Percentiles rank a stretch among this genome's conserved stretches.
phyloP scores from a whole-genome alignment of 2,797 vertebrate genomes.

The Poecilia velifera region DNA sequence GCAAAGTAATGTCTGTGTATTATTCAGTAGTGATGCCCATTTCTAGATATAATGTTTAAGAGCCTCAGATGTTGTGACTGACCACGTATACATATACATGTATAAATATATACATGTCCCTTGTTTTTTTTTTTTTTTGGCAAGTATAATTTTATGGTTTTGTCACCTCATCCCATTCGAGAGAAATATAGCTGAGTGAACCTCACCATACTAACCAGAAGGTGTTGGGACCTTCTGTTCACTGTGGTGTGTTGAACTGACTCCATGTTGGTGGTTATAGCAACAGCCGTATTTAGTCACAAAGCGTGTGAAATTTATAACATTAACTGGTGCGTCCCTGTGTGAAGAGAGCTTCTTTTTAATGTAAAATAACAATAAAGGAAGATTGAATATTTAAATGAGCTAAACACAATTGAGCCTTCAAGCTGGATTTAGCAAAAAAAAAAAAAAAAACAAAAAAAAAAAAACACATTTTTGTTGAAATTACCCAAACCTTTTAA shows the following conservation, averaged over 20 bases:
- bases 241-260: neutral
- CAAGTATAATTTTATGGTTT: neutral
- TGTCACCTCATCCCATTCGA: neutral
- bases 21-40: neutral
- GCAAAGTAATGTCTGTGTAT: neutral
- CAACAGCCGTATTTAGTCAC: neutral
- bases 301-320: neutral
- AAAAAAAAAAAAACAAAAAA: too few species aligned
- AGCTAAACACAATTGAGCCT: neutral
- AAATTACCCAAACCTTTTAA: neutral
- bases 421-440: neutral
- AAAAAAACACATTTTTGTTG: neutral
- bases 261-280: neutral
- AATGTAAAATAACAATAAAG: neutral
- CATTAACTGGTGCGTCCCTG: neutral
- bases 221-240: neutral
- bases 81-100: neutral
- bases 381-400: neutral
- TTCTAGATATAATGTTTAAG: neutral
- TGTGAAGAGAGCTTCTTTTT: neutral
- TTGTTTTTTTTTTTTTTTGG: neutral
- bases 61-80: neutral
- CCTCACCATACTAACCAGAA: neutral
- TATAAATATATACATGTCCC: too few species aligned
- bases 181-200: neutral